Evolutionary conservation across 1,140 invertebrate genomes (phyloP), one percentile per base, ranked within the genome.

Genomic region (Diploscapter pachys): DNA sequence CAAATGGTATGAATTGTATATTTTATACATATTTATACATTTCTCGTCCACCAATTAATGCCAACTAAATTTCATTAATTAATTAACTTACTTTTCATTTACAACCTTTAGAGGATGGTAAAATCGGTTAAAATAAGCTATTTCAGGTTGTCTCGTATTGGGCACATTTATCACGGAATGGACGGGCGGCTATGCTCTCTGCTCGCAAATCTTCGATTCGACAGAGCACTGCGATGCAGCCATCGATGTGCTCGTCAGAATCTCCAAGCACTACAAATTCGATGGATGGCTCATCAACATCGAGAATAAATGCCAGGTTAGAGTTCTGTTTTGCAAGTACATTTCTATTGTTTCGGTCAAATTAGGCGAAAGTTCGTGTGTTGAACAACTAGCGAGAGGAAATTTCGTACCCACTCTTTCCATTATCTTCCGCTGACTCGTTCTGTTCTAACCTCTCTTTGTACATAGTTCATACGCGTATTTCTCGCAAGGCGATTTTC

Each of bases 201-300:
- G 93, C 87, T 85, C 90, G 54, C 81, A 90, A 75, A 86, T 96
- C 13, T 88, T 97, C 4, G 70, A 80, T 4, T 80, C 81, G 49
- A 85, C 71, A 61, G 76, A 86, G 11, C 87, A 90, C n/a, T 71
- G 80, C 3, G 86, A 88, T 65, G 86, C 85, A 56, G 89, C 93
- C 75, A 91, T 91, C 2, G 86, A 89, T 54, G 90, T 91, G 51
- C 85, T 98, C 3, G 90, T 92, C 0, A 82, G 88, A 11, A 88
- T 98, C 53, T 90, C 92, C 55, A 88, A 89, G 69, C 89, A 91
- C 77, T 92, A 92, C 78, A 89, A 90, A 51, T 94, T 98, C 84
- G 95, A 98, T 82, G 96, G 96, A 5, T 98, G 95, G 92, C 89
- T 99, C 3, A 87, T 98, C 9, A 98, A 99, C 83, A 90, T 99